Evolutionary conservation across 2,797 vertebrate genomes (phyloP), one percentile per base, ranked within the genome.

Genomic region (Coregonus ussuriensis): DNA sequence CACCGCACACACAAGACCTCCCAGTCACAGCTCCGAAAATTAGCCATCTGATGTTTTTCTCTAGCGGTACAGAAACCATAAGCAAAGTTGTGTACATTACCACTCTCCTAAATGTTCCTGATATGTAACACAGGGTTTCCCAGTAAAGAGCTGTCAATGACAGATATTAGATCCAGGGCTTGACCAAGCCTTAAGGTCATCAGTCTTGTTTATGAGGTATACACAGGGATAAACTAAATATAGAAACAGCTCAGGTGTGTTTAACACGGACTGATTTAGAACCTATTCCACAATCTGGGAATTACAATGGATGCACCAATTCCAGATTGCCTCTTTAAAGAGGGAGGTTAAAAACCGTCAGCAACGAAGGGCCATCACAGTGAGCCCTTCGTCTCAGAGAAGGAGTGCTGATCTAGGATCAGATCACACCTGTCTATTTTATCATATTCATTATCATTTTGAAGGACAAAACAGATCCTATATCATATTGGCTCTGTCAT

Each of bases 61-160:
- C 53, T 52, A 83, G 72, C 79, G 84, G 85, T 78, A 82, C 75
- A 53, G 62, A 88, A 70, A 88, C 86, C 83, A 87, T 86, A 87
- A 87, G 87, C 86, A 85, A 77, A 75, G 75, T 81, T 84, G 87
- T 83, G 81, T 77, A 89, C 80, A 82, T 83, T 80, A 81, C 74
- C 71, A 68, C 77, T 82, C 80, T 74, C 83, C 83, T 88, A 85
- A 84, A 85, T 77, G 71, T 76, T 66, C 63, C 76, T 77, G 75
- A 82, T 83, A 83, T 77, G 84, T 77, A 86, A 76, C 72, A n/a
- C 67, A 78, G 56, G 80, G 80, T 86, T 90, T 88, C 83, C 86
- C 84, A 72, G 82, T 88, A 87, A 89, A 84, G 15, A 65, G 75
- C 75, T 68, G 76, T 81, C 83, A 91, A 89, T 86, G 81, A 86